These are phyloP conservation scores for Naso thynnoides DNA, from an alignment of 2,797 vertebrate species.

Conservation along the genomic window DNA sequence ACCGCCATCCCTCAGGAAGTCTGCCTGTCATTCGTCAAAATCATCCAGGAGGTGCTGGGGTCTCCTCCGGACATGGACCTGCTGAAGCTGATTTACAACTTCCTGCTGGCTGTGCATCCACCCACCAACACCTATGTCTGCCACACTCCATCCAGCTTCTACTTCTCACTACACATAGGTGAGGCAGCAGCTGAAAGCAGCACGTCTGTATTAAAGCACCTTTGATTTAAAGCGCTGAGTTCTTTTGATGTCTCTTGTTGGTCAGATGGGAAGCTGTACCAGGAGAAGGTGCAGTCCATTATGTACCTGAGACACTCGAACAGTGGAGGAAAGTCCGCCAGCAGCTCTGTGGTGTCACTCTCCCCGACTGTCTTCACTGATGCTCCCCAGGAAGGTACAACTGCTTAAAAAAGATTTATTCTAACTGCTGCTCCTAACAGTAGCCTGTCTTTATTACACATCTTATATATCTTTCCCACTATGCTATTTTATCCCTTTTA, in stretches of 20 bases:
- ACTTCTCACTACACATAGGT: slow-evolving; percentile 97
- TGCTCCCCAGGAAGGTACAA: slow-evolving; percentile 85
- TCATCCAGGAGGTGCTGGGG: slow-evolving; percentile 98
- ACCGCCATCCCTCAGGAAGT: slow-evolving; percentile 93
- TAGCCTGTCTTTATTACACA: neutral
- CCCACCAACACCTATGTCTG: slow-evolving; percentile 98
- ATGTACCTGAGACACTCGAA: slow-evolving; percentile 91
- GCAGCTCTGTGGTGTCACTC: slow-evolving; percentile 87
- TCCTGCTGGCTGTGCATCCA: slow-evolving; percentile 96
- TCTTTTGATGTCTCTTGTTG: slow-evolving; percentile 49
- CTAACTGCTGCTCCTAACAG: slow-evolving; percentile 5
- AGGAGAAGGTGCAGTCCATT: slow-evolving; percentile 96
- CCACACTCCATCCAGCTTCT: slow-evolving; percentile 98
- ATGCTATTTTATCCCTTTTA: slow-evolving; percentile 5
- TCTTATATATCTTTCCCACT: slow-evolving; percentile 5
- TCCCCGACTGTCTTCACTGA: slow-evolving; percentile 89
- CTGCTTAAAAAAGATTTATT: slow-evolving; percentile 19
- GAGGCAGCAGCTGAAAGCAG: slow-evolving; percentile 52
- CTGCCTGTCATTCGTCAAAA: slow-evolving; percentile 96
- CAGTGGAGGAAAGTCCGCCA: slow-evolving; percentile 87
- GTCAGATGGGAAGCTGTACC: slow-evolving; percentile 96
- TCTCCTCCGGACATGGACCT: slow-evolving; percentile 96
- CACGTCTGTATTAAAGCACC: slow-evolving; percentile 8
- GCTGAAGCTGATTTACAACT: slow-evolving; percentile 93
- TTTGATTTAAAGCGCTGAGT: slow-evolving; percentile 14